These are phyloP conservation scores for Nemapogon koenigi DNA, from an alignment of 2,888 invertebrate genomes.

Conservation along the genomic window DNA sequence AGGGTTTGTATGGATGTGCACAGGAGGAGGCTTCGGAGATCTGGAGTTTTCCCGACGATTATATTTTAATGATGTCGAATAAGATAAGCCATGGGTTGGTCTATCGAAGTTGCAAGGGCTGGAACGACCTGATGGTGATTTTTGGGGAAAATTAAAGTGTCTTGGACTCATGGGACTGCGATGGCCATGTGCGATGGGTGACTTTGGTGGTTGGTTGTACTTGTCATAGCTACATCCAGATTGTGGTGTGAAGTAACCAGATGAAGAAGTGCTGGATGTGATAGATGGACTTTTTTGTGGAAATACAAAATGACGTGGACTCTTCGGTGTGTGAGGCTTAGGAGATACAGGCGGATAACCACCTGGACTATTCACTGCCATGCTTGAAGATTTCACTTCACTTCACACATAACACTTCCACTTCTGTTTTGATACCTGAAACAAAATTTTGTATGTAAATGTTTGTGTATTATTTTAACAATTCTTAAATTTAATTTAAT, in stretches of 20 bases:
- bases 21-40: constrained; percentile 58
- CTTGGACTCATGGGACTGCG: constrained; percentile 66
- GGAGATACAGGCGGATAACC: constrained; percentile 64
- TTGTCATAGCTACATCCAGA: constrained; percentile 58
- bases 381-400: constrained; percentile 27
- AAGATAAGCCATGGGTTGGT: constrained; percentile 34
- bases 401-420: constrained; percentile 26
- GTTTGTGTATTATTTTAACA: too few relatives aligned
- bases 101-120: constrained; percentile 47
- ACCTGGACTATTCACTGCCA: constrained; percentile 68
- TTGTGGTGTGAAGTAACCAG: constrained; percentile 63
- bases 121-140: constrained; percentile 47
- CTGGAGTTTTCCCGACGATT: constrained; percentile 46
- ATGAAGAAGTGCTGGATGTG: constrained; percentile 58
- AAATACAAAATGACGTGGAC: constrained; percentile 62
- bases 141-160: constrained; percentile 65
- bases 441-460: constrained; percentile 26
- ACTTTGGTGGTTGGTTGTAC: constrained; percentile 49
- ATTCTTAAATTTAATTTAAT: too few relatives aligned
- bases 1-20: constrained; percentile 67
- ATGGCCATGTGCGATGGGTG: constrained; percentile 60
- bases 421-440: constrained; percentile 29
- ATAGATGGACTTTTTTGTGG: constrained; percentile 61
- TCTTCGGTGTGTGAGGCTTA: constrained; percentile 59
- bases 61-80: constrained; percentile 50